phyloP scores from a whole-genome alignment of 2,797 vertebrate species.

The Loriculus beryllinus region DNA sequence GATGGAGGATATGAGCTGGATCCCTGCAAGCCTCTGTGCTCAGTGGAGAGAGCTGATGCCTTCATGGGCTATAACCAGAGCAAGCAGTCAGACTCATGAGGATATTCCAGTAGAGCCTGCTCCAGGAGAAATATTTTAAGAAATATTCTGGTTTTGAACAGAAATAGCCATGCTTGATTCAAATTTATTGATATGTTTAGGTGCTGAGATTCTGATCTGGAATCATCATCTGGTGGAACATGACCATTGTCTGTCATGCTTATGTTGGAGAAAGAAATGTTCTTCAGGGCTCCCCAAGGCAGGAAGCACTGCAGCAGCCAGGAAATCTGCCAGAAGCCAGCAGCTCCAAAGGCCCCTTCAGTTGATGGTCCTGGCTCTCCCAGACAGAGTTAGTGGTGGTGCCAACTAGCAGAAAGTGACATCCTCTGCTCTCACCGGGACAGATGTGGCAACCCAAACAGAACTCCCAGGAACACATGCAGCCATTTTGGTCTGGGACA shows the following conservation, averaged over 20 bases:
- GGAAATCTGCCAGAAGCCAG: not conserved
- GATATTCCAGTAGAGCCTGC: not conserved
- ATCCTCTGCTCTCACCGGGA: not conserved
- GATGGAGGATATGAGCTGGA: rapidly evolving
- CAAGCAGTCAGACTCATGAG: not conserved
- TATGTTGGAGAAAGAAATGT: not conserved
- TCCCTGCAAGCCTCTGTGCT: not conserved
- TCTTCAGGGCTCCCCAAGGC: not conserved
- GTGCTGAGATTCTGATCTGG: not conserved
- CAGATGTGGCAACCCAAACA: not conserved
- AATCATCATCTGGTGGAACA: too few relatives aligned
- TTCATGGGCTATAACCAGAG: not conserved
- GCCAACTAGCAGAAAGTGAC: rapidly evolving
- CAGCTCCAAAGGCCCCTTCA: not conserved
- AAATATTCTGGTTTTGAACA: not conserved
- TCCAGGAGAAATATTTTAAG: not conserved
- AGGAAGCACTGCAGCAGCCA: not conserved
- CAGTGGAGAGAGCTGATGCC: not conserved
- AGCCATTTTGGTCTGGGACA: not conserved
- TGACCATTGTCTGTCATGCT: not conserved
- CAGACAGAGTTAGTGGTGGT: not conserved
- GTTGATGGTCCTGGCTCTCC: not conserved
- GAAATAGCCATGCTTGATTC: not conserved
- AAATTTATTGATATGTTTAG: not conserved
- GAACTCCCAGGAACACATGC: not conserved